A percentile compares a stretch with the other conserved stretches of the same genome.
Conservation (phyloP, 2,888 invertebrate genomes). For the Cheilosia urbana region DNA sequence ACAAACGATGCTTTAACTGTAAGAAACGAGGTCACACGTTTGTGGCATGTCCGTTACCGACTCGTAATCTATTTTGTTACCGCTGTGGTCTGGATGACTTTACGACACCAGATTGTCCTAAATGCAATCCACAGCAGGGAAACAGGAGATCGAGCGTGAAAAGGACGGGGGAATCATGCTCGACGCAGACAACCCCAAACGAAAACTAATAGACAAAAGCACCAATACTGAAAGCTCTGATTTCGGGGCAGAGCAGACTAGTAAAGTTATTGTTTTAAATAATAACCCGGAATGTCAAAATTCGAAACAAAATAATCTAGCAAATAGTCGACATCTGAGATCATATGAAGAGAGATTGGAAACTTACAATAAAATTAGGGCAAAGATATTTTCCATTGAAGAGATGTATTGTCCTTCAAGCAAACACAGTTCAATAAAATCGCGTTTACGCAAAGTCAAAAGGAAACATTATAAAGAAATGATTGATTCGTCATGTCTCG, state of each 20-base stretch:
- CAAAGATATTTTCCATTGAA: too few relatives aligned
- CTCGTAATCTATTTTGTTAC: constrained; percentile 16
- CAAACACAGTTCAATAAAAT: too few relatives aligned
- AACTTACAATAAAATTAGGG: too few relatives aligned
- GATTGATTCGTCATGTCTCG: too few relatives aligned
- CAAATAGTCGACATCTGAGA: not conserved
- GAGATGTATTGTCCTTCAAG: too few relatives aligned
- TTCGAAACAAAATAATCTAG: not conserved
- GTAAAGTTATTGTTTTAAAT: not conserved
- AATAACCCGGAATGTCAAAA: not conserved
- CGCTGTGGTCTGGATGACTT: constrained; percentile 3
- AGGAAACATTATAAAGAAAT: too few relatives aligned
- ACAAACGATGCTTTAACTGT: constrained; percentile 7
- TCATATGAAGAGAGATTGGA: too few relatives aligned
- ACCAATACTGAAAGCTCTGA: not conserved
- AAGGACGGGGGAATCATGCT: not conserved
- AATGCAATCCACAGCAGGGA: not conserved
- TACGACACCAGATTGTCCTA: not conserved
- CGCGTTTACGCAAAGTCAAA: too few relatives aligned
- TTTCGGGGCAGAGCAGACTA: not conserved
- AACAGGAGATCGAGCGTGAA: not conserved
- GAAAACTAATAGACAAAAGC: not conserved
- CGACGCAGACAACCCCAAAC: constrained; percentile 1
- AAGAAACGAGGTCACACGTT: constrained; percentile 7
- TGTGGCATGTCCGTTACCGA: constrained; percentile 3